Base-by-base conservation (phyloP, 2,113 vertebrate genomes). In the Elephas maximus region DNA sequence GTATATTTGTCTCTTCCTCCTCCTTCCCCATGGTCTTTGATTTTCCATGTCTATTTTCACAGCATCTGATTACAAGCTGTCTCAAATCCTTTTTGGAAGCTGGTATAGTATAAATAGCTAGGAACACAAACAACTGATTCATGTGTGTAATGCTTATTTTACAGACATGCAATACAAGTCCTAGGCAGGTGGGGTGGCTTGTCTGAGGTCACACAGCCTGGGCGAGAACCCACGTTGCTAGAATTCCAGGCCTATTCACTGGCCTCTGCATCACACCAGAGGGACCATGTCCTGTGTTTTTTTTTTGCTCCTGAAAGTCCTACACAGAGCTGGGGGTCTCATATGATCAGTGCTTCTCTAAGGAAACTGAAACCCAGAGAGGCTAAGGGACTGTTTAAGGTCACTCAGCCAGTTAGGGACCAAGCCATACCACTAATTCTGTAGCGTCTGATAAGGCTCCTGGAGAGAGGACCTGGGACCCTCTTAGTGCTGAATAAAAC, bases 31-130 rank as follows among this genome's bases (percentile, higher is more conserved):
- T 67, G 86, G 97, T 87, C 97, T 98, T 98, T 98, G 97, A 98
- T 98, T 98, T 97, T 95, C 97, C 90, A 67, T 41, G 95, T 97
- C 97, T 98, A 98, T 98, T 97, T 98, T 97, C 97, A 98, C 96
- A 98, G 93, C 96, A 91, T 96, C 96, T 98, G 97, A 98, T 97
- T 98, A 98, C 96, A 98, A 98, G 95, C 97, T 97, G 97, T 97
- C 96, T 94, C 93, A 91, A 94, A 91, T 96, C 94, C 95, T 96
- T 97, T 98, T 97, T 97, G 97, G 97, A 93, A 97, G 89, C 90
- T 97, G 89, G 96, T 79, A 0, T 79, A 65, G 82, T 96, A 97
- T 97, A 97, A 97, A 98, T 98, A 98, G 87, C 97, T 26, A 91
- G 87, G 94, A 86, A 97, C 97, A 98, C 96, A 97, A 98, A 98